Conservation (phyloP, 1,140 invertebrate species). For the Tyrophagus putrescentiae region DNA sequence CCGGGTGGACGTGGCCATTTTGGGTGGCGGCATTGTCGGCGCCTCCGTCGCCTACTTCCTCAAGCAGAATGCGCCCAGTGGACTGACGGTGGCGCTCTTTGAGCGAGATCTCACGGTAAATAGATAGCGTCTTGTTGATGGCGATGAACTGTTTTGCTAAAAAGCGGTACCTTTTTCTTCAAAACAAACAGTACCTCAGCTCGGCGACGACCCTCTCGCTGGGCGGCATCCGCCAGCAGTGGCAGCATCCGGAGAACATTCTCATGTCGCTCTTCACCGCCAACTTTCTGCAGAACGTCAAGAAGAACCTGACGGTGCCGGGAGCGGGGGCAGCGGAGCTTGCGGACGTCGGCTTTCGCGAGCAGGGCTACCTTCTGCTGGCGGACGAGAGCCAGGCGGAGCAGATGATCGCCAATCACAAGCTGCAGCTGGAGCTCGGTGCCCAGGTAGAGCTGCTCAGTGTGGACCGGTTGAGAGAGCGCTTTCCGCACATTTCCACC, state of each 20-base stretch:
- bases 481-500: constrained; percentile 81
- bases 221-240: constrained; percentile 80
- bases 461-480: constrained; percentile 46
- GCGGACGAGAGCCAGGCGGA: constrained; percentile 53
- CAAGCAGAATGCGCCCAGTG: constrained; percentile 49
- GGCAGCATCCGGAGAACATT: constrained; percentile 82
- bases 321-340: constrained; percentile 40
- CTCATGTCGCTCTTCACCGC: constrained; percentile 73
- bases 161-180: neutral
- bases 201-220: constrained; percentile 60
- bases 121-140: too few species aligned
- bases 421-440: constrained; percentile 60
- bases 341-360: constrained; percentile 64
- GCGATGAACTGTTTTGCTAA: too few species aligned
- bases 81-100: constrained; percentile 57
- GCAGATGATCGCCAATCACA: constrained; percentile 52
- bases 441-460: constrained; percentile 59
- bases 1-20: constrained; percentile 63
- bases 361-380: constrained; percentile 71
- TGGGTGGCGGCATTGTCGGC: constrained; percentile 85
- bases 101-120: constrained; percentile 73
- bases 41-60: constrained; percentile 79
- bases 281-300: constrained; percentile 71
- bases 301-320: constrained; percentile 51
- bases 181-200: constrained; percentile 50